Base-by-base conservation (phyloP, 2,888 invertebrate genomes). In the Coelopa pilipes region DNA sequence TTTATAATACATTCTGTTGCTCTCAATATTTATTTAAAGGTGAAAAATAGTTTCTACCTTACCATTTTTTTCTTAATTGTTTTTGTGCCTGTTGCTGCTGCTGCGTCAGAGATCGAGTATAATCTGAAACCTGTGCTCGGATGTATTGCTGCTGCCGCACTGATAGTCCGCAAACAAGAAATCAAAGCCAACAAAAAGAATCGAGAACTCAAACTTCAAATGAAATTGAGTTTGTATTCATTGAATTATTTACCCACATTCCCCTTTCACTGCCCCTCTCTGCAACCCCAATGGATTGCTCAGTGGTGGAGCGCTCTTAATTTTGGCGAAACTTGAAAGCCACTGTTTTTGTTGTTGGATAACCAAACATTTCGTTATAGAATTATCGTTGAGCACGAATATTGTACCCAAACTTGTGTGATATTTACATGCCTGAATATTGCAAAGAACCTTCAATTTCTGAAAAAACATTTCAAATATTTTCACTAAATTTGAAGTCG, bases 21-120 rank as follows among this genome's bases (percentile, higher is more conserved):
- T 34, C 34, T 34, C 34, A 34, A 34, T 34, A 7, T 34, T 34
- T 2, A 34, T 34, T 34, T 34, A 34, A 34, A 34, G 34, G 34
- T 34, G 34, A 7, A 4, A 34, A 34, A 34, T 34, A 4, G 2
- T 34, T 7, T 34, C 34, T 55, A 3, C n/a, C 72, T 72, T 70
- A 78, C 79, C 79, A 79, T 79, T 76, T 78, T 79, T 72, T 78
- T 79, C 73, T 76, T 78, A 21, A 63, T n/a, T 66, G 63, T 57
- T 67, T 45, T 47, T n/a, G 67, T 69, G 46, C 47, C 68, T 68
- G 60, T 21, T 46, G 60, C 47, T 70, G 47, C 46, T 0, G 34
- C 19, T 34, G 34, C 34, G 34, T 4, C 15, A n/a, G 62, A 62
- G 12, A 13, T 7, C 0, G 72, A 60, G 60, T 50, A 53, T 17